Evolutionary conservation across 2,888 invertebrate genomes (phyloP).

Genomic region (Agrotis segetum): DNA sequence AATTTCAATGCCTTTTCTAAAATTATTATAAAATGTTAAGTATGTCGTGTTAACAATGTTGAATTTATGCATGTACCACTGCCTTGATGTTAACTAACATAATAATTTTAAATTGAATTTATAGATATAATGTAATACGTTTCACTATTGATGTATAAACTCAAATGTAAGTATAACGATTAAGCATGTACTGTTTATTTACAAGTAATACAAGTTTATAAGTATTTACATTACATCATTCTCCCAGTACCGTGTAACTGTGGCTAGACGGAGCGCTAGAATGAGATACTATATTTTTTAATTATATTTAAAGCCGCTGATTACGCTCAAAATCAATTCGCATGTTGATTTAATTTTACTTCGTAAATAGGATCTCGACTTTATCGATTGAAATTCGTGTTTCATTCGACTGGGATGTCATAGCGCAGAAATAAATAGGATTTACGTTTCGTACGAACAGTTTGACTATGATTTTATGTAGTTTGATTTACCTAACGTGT

Average conservation of each 20-base stretch:
- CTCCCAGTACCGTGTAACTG: slow-evolving; percentile 23
- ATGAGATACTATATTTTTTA: slow-evolving; percentile 61
- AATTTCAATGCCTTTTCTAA: slow-evolving; percentile 70
- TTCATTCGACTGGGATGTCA: slow-evolving; percentile 31
- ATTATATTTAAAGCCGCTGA: slow-evolving; percentile 66
- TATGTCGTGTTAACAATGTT: slow-evolving; percentile 74
- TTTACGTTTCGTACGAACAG: slow-evolving; percentile 18
- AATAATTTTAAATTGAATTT: slow-evolving; percentile 74
- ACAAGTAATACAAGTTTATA: slow-evolving; percentile 57
- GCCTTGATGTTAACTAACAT: slow-evolving; percentile 84
- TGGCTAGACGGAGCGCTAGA: slow-evolving; percentile 17
- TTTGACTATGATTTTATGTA: slow-evolving; percentile 20
- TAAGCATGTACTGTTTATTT: slow-evolving; percentile 66
- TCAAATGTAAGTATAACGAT: slow-evolving; percentile 68
- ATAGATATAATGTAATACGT: slow-evolving; percentile 75
- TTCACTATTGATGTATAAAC: slow-evolving; percentile 75
- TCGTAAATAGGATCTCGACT: slow-evolving; percentile 48
- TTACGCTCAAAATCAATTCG: slow-evolving; percentile 68
- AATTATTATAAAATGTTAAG: slow-evolving; percentile 72
- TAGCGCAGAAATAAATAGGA: slow-evolving; percentile 23
- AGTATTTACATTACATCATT: slow-evolving; percentile 57
- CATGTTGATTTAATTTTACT: slow-evolving; percentile 55
- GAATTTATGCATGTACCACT: slow-evolving; percentile 83
- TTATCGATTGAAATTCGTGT: slow-evolving; percentile 39
- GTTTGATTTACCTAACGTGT: slow-evolving; percentile 19